Conservation (phyloP, 2,113 vertebrate species). For the Mionectes macconnelli region DNA sequence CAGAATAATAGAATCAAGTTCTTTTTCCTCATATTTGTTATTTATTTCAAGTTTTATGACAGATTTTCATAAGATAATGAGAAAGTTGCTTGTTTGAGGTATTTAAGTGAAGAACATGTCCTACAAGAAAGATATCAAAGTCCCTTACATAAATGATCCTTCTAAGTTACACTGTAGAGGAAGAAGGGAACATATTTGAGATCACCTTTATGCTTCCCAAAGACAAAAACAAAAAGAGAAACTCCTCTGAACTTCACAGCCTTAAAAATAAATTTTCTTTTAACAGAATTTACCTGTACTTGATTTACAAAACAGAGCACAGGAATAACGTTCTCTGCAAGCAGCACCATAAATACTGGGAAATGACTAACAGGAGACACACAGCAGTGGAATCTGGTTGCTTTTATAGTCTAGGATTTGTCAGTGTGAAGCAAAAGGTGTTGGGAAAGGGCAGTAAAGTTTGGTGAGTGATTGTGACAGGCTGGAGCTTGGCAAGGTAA, state of each 20-base stretch:
- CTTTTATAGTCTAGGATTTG: background rate
- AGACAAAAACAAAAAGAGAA: background rate
- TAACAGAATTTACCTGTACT: slow-evolving; percentile 6
- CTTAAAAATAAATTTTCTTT: background rate
- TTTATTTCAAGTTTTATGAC: background rate
- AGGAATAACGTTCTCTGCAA: background rate
- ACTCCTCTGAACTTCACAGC: background rate
- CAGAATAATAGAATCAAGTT: background rate
- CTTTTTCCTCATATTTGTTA: background rate
- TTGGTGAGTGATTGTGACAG: background rate
- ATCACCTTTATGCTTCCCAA: background rate
- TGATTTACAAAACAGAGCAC: slow-evolving; percentile 28
- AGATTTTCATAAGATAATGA: background rate
- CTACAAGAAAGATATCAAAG: background rate
- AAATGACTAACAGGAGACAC: slow-evolving; percentile 9
- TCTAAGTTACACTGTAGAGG: background rate
- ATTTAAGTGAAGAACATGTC: background rate
- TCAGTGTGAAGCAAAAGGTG: background rate
- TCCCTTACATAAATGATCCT: background rate
- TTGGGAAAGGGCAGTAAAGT: background rate
- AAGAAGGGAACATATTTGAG: background rate
- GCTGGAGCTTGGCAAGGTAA: background rate
- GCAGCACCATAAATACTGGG: slow-evolving; percentile 13
- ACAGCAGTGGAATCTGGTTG: background rate
- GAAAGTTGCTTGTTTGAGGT: background rate